Base-by-base conservation (phyloP, 23 tunicate genomes). In the Clavelina lepadiformis region DNA sequence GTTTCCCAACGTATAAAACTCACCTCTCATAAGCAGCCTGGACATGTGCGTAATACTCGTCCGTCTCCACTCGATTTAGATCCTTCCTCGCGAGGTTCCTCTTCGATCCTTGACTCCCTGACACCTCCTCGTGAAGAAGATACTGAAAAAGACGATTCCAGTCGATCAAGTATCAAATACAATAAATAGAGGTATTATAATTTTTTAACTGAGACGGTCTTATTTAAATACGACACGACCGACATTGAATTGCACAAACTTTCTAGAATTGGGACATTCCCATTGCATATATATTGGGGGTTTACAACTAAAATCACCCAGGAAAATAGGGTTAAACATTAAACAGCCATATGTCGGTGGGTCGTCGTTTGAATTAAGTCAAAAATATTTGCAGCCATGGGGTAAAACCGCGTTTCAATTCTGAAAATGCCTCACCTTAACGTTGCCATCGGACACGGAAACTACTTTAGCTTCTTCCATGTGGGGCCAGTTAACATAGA, bases 401-500 rank as follows among this genome's bases (percentile, higher is more conserved):
- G n/a, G n/a, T n/a, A n/a, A n/a, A n/a, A n/a, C n/a, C n/a, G n/a
- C n/a, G n/a, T n/a, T n/a, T n/a, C n/a, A n/a, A n/a, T n/a, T n/a
- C n/a, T n/a, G n/a, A 46, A 1, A 8, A 24, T 61, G 33, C 19
- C 59, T 8, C 28, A 91, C 98, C 72, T 91, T 70, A 2, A 29
- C 46, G 5, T 44, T 78, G 51, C 86, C 86, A 91, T 91, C 78
- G 38, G 98, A 77, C 2, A 91, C 78, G 34, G 79, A 81, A 28
- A 91, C 81, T 5, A 91, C 92, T 77, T 91, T 91, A 1, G 83
- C 97, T 70, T 89, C 97, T 46, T 75, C 83, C 91, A 88, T 72
- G 69, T 94, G 95, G 22, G 99, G 99, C 99, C 99, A 94, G 61
- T 82, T 82, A 36, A 94, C 95, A 54, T 63, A 88, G 5, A 94